Conservation (phyloP, 64 coral and sea anemone genomes). For the Stichodactyla helianthus region DNA sequence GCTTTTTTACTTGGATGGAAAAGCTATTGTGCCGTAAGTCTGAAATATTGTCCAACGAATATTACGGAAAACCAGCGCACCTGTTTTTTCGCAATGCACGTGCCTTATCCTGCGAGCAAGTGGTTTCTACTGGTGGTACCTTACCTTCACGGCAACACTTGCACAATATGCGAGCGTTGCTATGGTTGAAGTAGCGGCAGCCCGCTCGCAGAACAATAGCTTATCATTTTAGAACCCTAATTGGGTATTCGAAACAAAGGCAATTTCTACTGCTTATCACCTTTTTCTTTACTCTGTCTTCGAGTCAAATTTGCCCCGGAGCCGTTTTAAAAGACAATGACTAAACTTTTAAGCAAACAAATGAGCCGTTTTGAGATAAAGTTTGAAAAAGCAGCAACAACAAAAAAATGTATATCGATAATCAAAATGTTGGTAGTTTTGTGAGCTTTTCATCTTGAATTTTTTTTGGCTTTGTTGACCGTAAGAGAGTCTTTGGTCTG, state of each 20-base stretch:
- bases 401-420: not conserved
- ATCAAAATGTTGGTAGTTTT: not conserved
- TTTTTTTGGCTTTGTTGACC: not conserved
- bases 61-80: conserved; percentile 7
- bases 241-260: conserved; percentile 19
- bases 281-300: conserved; percentile 17
- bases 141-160: conserved; percentile 12
- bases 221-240: conserved; percentile 12
- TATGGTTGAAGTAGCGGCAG: conserved; percentile 22
- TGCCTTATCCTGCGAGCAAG: conserved; percentile 13
- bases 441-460: not conserved
- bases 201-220: not conserved
- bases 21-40: not conserved
- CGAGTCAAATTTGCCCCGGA: not conserved
- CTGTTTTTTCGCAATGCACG: conserved; percentile 21
- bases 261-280: conserved; percentile 11
- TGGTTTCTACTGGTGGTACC: conserved; percentile 2
- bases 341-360: conserved; percentile 16
- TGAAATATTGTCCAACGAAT: not conserved
- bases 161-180: conserved; percentile 15
- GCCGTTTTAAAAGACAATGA: not conserved
- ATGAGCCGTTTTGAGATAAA: not conserved
- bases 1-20: not conserved
- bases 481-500: not conserved
- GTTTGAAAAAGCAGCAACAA: not conserved